Percentiles rank a stretch among this genome's conserved stretches.
Evolutionary conservation across 2,113 vertebrate genomes (phyloP).

Genomic region (Toxostoma redivivum): DNA sequence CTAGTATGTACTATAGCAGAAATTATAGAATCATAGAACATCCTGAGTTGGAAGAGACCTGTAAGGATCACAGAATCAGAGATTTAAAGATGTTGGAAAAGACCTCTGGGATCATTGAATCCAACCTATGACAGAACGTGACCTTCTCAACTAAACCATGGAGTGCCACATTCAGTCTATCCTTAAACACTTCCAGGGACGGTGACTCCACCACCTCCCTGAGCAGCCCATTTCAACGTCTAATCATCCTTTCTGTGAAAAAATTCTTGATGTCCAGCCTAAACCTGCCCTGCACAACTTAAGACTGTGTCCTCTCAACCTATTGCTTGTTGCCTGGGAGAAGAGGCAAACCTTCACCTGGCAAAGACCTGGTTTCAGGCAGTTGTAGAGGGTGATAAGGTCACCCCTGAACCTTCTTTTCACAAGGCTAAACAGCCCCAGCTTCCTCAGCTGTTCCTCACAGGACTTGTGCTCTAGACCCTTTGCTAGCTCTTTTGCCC

Average conservation of each 20-base stretch:
- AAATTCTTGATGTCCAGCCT: neutral
- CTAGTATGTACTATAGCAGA: neutral
- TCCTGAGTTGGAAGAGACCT: neutral
- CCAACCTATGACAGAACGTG: neutral
- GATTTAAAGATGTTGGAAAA: neutral
- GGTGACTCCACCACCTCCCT: neutral
- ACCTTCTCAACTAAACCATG: neutral
- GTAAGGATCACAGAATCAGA: neutral
- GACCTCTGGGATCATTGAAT: fast-evolving
- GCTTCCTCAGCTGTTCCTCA: neutral
- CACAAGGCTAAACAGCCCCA: neutral
- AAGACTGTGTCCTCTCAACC: neutral
- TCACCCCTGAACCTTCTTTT: neutral
- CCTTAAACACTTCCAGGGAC: neutral
- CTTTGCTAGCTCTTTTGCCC: neutral
- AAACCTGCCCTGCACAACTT: neutral
- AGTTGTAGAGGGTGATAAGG: neutral
- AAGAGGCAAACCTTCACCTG: neutral
- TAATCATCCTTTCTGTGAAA: neutral
- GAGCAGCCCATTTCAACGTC: too few species aligned
- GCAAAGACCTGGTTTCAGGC: neutral
- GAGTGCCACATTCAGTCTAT: neutral
- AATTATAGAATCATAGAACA: neutral
- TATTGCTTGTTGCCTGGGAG: neutral
- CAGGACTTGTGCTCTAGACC: neutral